Base-by-base conservation (phyloP, 2,797 vertebrate species). In the Falco novaeseelandiae region DNA sequence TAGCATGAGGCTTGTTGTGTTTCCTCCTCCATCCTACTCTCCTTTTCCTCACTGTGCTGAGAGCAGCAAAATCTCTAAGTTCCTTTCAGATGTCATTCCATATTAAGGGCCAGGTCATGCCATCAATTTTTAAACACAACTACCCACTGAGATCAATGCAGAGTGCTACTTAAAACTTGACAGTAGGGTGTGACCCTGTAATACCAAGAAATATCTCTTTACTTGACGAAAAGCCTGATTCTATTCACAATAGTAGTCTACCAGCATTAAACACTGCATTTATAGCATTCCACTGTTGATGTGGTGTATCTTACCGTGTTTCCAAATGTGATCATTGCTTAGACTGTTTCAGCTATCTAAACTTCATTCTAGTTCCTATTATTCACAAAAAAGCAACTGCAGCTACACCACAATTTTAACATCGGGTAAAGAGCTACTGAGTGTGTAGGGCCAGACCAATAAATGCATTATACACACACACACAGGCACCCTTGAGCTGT, bases 101-200 rank as follows among this genome's bases (percentile, higher is more conserved):
- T 78, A 74, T 92, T 92, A 91, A 93, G 44, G 79, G 19, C 57
- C 78, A 74, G 84, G 89, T 96, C 92, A 74, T 46, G 82, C 52
- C 89, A 95, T 94, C 76, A 92, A 91, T 95, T 96, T 96, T 96
- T 83, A 88, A 94, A 85, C 72, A 81, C 72, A 95, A 2, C 78
- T 94, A 95, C 94, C 87, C 87, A 93, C 81, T 54, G 82, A 92
- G 89, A 92, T 94, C 84, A 94, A 93, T 91, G 55, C n/a, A 93
- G 65, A 91, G 49, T 51, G 63, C 29, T 86, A 74, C 94, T 91
- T 89, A 89, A 91, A 89, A 54, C 49, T 51, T 83, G 91, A 71
- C 82, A 83, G 71, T 74, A 90, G 70, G 42, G 57, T 90, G 66
- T 93, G 81, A 96, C 74, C 90, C 74, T 74, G 15, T 72, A 92